Evolutionary conservation across 2,113 vertebrate species (phyloP).

Genomic region (Erythrolamprus reginae): DNA sequence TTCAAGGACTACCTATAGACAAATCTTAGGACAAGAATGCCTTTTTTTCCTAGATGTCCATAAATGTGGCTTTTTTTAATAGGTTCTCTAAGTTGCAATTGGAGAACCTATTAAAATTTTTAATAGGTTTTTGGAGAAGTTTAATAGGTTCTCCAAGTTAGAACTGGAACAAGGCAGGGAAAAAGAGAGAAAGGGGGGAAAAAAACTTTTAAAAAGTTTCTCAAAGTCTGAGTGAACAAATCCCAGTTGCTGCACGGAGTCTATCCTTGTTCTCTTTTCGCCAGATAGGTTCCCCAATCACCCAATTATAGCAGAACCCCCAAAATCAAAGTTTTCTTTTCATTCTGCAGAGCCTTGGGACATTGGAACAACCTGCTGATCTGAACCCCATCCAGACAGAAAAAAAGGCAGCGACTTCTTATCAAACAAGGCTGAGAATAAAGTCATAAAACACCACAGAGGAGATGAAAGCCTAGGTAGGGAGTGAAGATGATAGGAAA

Average conservation of each 20-base stretch:
- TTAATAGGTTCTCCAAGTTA: too few species aligned
- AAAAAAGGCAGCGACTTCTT: not conserved
- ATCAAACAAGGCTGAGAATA: not conserved
- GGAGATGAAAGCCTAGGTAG: not conserved
- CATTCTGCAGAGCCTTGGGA: too few species aligned
- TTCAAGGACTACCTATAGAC: too few species aligned
- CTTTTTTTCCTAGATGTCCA: too few species aligned
- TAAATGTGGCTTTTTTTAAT: too few species aligned
- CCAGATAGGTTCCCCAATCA: not conserved
- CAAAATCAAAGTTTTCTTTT: not conserved
- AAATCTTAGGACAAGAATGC: too few species aligned
- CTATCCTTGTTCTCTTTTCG: not conserved
- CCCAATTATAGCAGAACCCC: not conserved
- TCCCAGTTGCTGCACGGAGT: accelerated
- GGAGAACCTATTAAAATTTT: too few species aligned
- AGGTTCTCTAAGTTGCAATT: too few species aligned
- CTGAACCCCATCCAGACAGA: not conserved
- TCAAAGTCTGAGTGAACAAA: not conserved
- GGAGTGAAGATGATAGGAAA: not conserved
- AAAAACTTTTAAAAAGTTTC: not conserved
- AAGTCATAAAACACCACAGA: not conserved
- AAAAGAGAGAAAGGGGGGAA: too few species aligned
- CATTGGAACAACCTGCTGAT: not conserved
- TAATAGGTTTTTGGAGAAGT: too few species aligned
- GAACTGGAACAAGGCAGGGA: too few species aligned